phyloP scores from a whole-genome alignment of 2,888 invertebrate species.

The Hoplodrina blanda region DNA sequence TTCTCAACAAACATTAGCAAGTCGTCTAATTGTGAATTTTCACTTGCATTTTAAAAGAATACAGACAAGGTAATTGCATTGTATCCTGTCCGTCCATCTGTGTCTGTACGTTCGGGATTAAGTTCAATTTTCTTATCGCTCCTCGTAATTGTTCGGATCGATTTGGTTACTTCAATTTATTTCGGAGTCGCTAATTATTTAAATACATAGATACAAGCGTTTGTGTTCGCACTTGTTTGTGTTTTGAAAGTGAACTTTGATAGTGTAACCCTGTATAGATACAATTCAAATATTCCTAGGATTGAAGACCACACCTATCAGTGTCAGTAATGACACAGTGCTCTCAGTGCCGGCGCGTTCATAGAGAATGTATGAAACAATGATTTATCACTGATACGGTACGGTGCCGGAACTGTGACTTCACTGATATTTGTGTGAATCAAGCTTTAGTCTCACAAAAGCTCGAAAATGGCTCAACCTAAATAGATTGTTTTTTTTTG shows the following conservation, averaged over 20 bases:
- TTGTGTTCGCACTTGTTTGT: constrained; percentile 28
- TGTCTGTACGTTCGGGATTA: constrained; percentile 60
- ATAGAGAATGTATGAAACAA: too few species aligned
- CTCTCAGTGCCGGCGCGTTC: too few species aligned
- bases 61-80: constrained; percentile 84
- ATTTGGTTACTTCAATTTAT: constrained; percentile 57
- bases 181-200: constrained; percentile 67
- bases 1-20: constrained; percentile 43
- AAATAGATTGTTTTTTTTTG: too few species aligned
- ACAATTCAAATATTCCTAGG: too few species aligned
- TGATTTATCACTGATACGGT: too few species aligned
- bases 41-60: constrained; percentile 74
- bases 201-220: constrained; percentile 29
- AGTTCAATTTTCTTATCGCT: constrained; percentile 66
- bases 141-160: constrained; percentile 61
- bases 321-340: too few species aligned
- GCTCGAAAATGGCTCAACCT: too few species aligned
- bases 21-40: constrained; percentile 69
- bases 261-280: not conserved
- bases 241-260: not conserved
- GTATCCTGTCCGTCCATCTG: constrained; percentile 81
- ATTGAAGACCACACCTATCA: too few species aligned
- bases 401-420: too few species aligned
- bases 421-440: too few species aligned
- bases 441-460: too few species aligned